These are phyloP conservation scores for Halocynthia aurantium DNA, from an alignment of 23 tunicate species.

Conservation along the genomic window DNA sequence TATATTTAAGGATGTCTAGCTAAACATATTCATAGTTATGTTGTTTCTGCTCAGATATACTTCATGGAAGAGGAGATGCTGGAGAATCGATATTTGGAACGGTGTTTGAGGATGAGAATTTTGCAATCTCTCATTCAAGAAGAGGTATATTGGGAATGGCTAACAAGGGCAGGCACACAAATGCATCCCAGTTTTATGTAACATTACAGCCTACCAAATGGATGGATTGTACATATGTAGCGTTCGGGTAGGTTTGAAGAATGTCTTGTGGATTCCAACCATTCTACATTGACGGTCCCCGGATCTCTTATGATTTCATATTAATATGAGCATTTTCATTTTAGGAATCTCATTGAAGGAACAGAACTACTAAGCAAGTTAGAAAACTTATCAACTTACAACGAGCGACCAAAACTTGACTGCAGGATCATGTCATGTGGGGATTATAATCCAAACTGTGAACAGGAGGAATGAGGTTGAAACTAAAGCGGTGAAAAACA, in stretches of 20 bases:
- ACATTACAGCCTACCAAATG: conserved; percentile 77
- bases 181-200: conserved; percentile 79
- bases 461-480: no score
- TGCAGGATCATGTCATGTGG: conserved; percentile 62
- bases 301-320: not conserved
- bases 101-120: conserved; percentile 82
- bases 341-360: conserved; percentile 71
- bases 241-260: conserved; percentile 52
- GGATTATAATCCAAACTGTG: conserved; percentile 21
- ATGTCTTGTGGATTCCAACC: not conserved
- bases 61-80: conserved; percentile 68
- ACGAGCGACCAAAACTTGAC: conserved; percentile 64
- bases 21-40: not conserved
- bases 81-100: conserved; percentile 75
- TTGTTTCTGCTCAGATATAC: conserved; percentile 40
- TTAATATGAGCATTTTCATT: not conserved
- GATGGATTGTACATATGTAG: conserved; percentile 86
- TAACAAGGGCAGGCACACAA: conserved; percentile 81
- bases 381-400: conserved; percentile 70
- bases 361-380: conserved; percentile 53
- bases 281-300: not conserved
- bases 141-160: conserved; percentile 92
- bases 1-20: not conserved
- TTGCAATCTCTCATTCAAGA: conserved; percentile 44
- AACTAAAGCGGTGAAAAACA: no score